phyloP scores from a whole-genome alignment of 2,113 vertebrate genomes.

The Poeciliopsis prolifica region DNA sequence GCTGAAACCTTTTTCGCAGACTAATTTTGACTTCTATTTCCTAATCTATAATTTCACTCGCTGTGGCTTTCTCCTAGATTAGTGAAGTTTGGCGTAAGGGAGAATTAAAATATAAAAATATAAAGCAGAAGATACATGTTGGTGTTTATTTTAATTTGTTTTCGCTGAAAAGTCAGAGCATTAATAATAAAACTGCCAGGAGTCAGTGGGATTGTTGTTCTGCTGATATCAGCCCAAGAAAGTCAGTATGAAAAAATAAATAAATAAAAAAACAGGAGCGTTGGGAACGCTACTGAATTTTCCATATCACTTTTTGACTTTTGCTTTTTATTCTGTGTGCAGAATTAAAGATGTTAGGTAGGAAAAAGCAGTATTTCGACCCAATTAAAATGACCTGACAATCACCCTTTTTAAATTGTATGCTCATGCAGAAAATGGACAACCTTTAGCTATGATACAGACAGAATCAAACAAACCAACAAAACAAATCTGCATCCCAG shows the following conservation, averaged over 20 bases:
- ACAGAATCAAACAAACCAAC: constrained; percentile 65
- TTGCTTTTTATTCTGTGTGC: constrained; percentile 5
- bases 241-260: neutral
- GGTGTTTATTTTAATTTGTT: neutral
- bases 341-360: constrained; percentile 16
- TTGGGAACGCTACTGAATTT: constrained; percentile 16
- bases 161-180: neutral
- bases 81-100: no score
- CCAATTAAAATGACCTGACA: constrained; percentile 58
- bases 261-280: neutral
- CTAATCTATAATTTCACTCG: no score
- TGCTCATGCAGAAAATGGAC: constrained; percentile 61
- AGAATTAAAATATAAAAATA: neutral
- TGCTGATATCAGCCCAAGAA: neutral
- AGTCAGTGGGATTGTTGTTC: neutral
- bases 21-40: no score
- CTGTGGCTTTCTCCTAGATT: no score
- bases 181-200: neutral
- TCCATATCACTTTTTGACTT: constrained; percentile 15
- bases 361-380: constrained; percentile 30
- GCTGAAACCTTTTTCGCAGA: no score
- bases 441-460: constrained; percentile 60
- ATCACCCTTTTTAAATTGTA: constrained; percentile 49
- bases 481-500: constrained; percentile 58
- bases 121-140: neutral